These are phyloP conservation scores for Acestrorhynchus altus DNA, from an alignment of 2,797 vertebrate genomes.

Conservation along the genomic window DNA sequence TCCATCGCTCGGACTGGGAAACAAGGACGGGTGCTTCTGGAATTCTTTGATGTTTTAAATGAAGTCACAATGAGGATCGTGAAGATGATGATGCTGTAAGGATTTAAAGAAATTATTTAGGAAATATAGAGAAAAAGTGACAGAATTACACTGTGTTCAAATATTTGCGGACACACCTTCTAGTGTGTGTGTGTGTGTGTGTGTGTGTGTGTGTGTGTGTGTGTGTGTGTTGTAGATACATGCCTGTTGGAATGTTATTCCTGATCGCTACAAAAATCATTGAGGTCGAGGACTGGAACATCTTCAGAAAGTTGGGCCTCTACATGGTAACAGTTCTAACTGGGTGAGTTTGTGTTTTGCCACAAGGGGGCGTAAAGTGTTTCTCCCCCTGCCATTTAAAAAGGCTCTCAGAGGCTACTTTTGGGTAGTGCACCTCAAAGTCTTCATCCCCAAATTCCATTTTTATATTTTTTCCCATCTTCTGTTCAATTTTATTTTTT, in stretches of 20 bases:
- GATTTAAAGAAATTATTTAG: no score
- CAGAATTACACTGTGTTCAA: no score
- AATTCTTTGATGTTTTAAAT: conserved; percentile 84
- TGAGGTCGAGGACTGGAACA: conserved; percentile 86
- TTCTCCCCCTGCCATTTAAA: no score
- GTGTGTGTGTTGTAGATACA: conserved; percentile 74
- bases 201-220: not conserved
- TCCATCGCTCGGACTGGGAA: conserved; percentile 85
- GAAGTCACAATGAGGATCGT: conserved; percentile 86
- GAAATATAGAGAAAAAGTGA: no score
- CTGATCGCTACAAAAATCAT: conserved; percentile 85
- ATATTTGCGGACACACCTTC: no score
- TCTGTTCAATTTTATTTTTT: no score
- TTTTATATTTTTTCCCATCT: no score
- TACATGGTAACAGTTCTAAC: conserved; percentile 85
- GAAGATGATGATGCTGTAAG: conserved; percentile 86
- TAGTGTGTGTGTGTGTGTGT: no score
- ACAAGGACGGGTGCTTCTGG: conserved; percentile 80
- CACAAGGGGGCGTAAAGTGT: no score
- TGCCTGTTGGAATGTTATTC: conserved; percentile 84
- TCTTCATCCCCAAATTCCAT: no score
- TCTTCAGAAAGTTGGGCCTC: conserved; percentile 83
- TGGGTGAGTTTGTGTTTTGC: conserved; percentile 85
- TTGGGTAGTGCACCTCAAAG: no score
- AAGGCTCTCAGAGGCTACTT: no score